Base-by-base conservation (phyloP, 2,113 vertebrate species). In the Takifugu bimaculatus region DNA sequence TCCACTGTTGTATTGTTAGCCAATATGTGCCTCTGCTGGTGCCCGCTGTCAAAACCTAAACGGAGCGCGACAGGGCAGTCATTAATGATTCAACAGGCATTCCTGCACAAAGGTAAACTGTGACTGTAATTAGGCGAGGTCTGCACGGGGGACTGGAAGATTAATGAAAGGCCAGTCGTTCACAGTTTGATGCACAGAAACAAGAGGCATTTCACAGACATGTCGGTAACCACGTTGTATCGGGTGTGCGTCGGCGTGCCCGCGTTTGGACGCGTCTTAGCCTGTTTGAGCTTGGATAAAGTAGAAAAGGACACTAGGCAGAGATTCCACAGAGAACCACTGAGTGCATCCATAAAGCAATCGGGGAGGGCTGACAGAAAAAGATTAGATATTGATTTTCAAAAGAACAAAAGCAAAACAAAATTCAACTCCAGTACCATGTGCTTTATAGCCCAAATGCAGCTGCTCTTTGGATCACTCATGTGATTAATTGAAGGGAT, bases 31-130 rank as follows among this genome's bases (percentile, higher is more conserved):
- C 70, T 77, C 78, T 80, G 79, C 74, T 67, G 44, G 14, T 73
- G 64, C 65, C 64, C 74, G 68, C 54, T 78, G 80, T 76, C 45
- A 52, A 28, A 80, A 68, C 65, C 76, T 79, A 52, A 68, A 84
- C 63, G 79, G 82, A 74, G 71, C 60, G 50, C 74, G 80, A 54
- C 82, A 83, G 45, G 78, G 42, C 48, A 50, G 58, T 61, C 78
- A 86, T 87, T 82, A 87, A 88, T 88, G 85, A 88, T 88, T 88
- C 84, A 85, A 73, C 67, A 72, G 72, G 69, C 6, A 61, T 86
- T 77, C 81, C 78, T 83, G 78, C 72, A 1, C 70, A 78, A 79
- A 85, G 80, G 87, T 87, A 89, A 89, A 89, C 87, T 87, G 79
- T 79, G 80, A 47, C 77, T 82, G 74, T 87, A 89, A 88, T 89